These are phyloP conservation scores for Amiota minor DNA, from an alignment of 2,888 invertebrate species.

Conservation along the genomic window DNA sequence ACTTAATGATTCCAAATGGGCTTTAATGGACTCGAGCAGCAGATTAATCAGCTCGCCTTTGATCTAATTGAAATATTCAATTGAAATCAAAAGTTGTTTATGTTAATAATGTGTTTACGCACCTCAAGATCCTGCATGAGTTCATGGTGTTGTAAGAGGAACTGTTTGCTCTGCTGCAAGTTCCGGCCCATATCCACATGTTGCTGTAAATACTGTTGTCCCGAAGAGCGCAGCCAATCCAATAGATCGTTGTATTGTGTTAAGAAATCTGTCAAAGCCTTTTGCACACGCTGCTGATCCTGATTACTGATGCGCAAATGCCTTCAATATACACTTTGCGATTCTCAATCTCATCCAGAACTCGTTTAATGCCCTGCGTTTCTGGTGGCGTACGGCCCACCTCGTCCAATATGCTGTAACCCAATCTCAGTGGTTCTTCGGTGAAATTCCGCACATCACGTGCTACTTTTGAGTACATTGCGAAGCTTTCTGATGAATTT, in stretches of 20 bases:
- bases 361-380: slow-evolving; percentile 79
- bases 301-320: slow-evolving; percentile 80
- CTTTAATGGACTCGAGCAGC: slow-evolving; percentile 78
- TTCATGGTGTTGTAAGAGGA: slow-evolving; percentile 82
- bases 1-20: slow-evolving; percentile 78
- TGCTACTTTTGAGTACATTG: slow-evolving; percentile 80
- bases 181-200: slow-evolving; percentile 84
- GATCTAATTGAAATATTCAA: slow-evolving; percentile 73
- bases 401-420: slow-evolving; percentile 81
- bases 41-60: slow-evolving; percentile 81
- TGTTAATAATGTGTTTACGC: slow-evolving; percentile 30
- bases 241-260: slow-evolving; percentile 81
- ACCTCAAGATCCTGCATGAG: slow-evolving; percentile 83
- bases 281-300: slow-evolving; percentile 81
- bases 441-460: slow-evolving; percentile 80
- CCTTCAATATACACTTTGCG: slow-evolving; percentile 79
- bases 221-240: slow-evolving; percentile 83
- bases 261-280: slow-evolving; percentile 80
- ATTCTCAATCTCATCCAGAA: slow-evolving; percentile 83
- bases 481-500: slow-evolving; percentile 80
- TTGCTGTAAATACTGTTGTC: slow-evolving; percentile 82
- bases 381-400: slow-evolving; percentile 79
- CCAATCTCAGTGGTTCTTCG: slow-evolving; percentile 80
- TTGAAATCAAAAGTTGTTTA: neutral
- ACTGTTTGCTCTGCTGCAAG: slow-evolving; percentile 80